Evolutionary conservation across 2,888 invertebrate genomes (phyloP), one percentile per base, ranked within the genome.

Genomic region (Entomobrya multifasciata): DNA sequence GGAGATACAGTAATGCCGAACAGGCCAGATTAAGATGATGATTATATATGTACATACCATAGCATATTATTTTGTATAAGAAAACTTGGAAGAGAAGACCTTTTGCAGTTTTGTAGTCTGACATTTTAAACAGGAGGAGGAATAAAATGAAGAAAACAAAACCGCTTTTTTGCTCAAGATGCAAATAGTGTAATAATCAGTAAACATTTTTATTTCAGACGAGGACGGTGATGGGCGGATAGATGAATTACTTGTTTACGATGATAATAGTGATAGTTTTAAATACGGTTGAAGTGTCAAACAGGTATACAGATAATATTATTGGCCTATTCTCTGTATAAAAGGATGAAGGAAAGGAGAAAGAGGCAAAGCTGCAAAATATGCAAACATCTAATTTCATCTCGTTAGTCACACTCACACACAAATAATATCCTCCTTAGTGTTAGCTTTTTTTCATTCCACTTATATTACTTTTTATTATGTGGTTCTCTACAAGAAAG

Each of bases 121-220:
- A 1, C 36, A 27, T 36, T 76, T 57, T 30, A 36, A 25, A 78
- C 49, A 41, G 17, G n/a, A 36, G 27, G n/a, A n/a, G n/a, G n/a
- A n/a, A n/a, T n/a, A n/a, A n/a, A 17, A 74, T 52, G 30, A 47
- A 41, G 70, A 1, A 57, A n/a, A 52, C 17, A 72, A 74, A 74
- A 30, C 52, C 27, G 55, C 8, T 55, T 55, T 77, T 41, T 55
- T 27, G 1, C 60, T 15, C 3, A 17, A 57, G 20, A 57, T 74
- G 47, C 47, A 78, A 78, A 78, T 62, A 52, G 62, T 52, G 30
- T 47, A 70, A 70, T 70, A 44, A 70, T 22, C 44, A 70, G 27
- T 22, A 44, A 44, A 47, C 22, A 5, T 47, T 15, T 47, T 15
- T 11, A n/a, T n/a, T n/a, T n/a, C 6, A 47, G 22, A 15, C 22